Evolutionary conservation across 2,113 vertebrate species (phyloP).

Genomic region (Aix galericulata): DNA sequence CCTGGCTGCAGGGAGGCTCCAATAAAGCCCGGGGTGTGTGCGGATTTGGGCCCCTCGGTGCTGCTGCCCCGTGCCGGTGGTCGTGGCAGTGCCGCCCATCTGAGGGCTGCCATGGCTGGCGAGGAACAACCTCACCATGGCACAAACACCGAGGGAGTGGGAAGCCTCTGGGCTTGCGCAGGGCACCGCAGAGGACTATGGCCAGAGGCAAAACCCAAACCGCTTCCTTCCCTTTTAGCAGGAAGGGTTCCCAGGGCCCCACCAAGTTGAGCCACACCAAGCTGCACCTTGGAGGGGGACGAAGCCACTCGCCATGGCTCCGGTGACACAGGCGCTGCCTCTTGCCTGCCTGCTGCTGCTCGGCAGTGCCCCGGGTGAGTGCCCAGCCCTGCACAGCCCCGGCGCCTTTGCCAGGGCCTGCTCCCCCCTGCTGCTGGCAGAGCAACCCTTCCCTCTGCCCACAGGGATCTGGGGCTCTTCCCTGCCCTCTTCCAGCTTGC

Average conservation of each 20-base stretch:
- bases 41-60: rapidly evolving
- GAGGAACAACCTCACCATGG: rapidly evolving
- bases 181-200: neutral
- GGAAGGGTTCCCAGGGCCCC: too few species aligned
- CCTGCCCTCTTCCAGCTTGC: too few species aligned
- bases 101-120: rapidly evolving
- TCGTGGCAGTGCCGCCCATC: neutral
- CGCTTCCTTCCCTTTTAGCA: neutral
- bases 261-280: rapidly evolving
- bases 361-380: neutral
- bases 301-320: neutral
- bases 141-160: rapidly evolving
- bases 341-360: neutral
- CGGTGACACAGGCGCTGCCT: rapidly evolving
- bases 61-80: rapidly evolving
- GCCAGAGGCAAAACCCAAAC: rapidly evolving
- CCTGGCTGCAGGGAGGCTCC: neutral
- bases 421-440: too few species aligned
- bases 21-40: rapidly evolving
- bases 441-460: too few species aligned
- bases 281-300: neutral
- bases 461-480: too few species aligned
- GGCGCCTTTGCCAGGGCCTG: too few species aligned
- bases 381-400: neutral
- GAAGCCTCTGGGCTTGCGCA: neutral